Evolutionary conservation across 2,113 vertebrate species (phyloP), one percentile per base, ranked within the genome.

Genomic region (Scalopus aquaticus): DNA sequence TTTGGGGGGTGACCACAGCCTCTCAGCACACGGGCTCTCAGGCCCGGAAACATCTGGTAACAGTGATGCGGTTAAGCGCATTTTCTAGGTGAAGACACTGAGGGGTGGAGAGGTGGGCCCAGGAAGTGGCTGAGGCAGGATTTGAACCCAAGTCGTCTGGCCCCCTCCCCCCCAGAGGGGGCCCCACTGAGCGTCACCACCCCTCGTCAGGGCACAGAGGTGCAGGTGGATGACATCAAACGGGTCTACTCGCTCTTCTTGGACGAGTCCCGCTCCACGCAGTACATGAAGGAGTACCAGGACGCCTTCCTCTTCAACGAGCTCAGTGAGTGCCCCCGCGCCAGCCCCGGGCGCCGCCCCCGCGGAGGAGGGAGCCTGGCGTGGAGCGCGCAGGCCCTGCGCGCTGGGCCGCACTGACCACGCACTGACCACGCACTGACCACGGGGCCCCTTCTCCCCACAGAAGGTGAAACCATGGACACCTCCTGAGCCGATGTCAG

Each of bases 281-380:
- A 99, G 97, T 99, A 99, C 98, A 99, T 99, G 99, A 99, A 99
- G 96, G 99, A 99, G 69, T 99, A 99, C 95, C 99, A 99, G 97
- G 99, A 99, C 5, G 99, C 99, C 95, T 99, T 99, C 98, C 98
- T 99, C 96, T 99, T 99, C 94, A 99, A 99, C 1, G 99, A 99
- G 98, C 98, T 99, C 94, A 98, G 99, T 99, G 95, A 99, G 99
- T 98, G 16, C 7, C 86, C 77, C 77, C 2, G 15, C 15, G 16
- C 15, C 0, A 2, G n/a, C 46, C 37, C 54, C 24, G 8, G 32
- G 7, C n/a, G 73, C 49, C 32, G 2, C n/a, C 35, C 24, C 62
- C 62, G 9, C 11, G 10, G 20, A 9, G 58, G 74, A 22, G 39
- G 81, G 49, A 39, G 19, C n/a, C 15, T 15, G 24, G 67, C 58